phyloP scores from a whole-genome alignment of 2,797 vertebrate genomes.

The Betta splendens region DNA sequence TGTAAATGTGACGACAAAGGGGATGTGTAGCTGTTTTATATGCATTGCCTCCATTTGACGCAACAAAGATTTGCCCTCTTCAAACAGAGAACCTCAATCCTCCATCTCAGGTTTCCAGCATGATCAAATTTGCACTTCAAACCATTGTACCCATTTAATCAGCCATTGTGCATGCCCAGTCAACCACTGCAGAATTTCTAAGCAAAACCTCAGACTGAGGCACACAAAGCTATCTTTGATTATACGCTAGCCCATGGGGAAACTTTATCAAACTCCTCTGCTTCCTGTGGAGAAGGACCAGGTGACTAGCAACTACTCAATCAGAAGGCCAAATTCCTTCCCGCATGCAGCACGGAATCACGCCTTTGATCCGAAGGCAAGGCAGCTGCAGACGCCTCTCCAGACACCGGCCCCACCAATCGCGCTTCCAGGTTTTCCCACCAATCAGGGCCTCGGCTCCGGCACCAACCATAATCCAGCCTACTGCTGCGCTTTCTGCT shows the following conservation, averaged over 20 bases:
- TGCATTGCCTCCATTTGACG: slow-evolving; percentile 44
- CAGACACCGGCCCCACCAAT: slow-evolving; percentile 64
- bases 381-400: slow-evolving; percentile 64
- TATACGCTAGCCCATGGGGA: slow-evolving; percentile 77
- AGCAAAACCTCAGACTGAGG: slow-evolving; percentile 76
- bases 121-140: slow-evolving; percentile 89
- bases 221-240: slow-evolving; percentile 88
- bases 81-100: slow-evolving; percentile 71
- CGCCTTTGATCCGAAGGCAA: slow-evolving; percentile 74
- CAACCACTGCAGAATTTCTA: slow-evolving; percentile 80
- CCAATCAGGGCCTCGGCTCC: slow-evolving; percentile 67
- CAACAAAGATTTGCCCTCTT: slow-evolving; percentile 61
- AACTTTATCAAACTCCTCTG: slow-evolving; percentile 79
- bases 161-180: slow-evolving; percentile 83
- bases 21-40: slow-evolving; percentile 17
- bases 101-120: slow-evolving; percentile 81
- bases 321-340: slow-evolving; percentile 61
- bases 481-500: slow-evolving; percentile 42
- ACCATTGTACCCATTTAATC: slow-evolving; percentile 84
- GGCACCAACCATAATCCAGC: slow-evolving; percentile 46
- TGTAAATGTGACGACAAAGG: background rate
- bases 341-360: slow-evolving; percentile 54
- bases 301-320: slow-evolving; percentile 80
- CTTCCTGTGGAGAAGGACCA: slow-evolving; percentile 74
- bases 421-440: slow-evolving; percentile 32